Evolutionary conservation across 2,797 vertebrate species (phyloP), one percentile per base, ranked within the genome.

Genomic region (Oceanodroma leucorhoa): DNA sequence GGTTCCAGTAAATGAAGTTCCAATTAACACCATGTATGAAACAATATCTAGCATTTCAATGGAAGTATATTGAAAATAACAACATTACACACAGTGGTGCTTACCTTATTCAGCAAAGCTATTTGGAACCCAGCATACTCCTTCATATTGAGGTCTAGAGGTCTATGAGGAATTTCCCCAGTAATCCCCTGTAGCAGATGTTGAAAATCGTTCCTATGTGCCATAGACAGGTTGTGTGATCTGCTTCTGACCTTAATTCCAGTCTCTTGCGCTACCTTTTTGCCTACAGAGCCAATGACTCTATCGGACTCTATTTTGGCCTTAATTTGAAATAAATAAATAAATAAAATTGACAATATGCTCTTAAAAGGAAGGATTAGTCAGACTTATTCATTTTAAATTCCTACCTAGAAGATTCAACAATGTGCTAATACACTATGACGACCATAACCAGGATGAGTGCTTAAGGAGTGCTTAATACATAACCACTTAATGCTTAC

Each of bases 41-140:
- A 88, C 64, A 94, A 41, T 89, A 90, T 81, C 81, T 77, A 95
- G 95, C 94, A 91, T 93, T 95, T 97, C 93, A 97, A 96, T 96
- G 95, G 95, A 96, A 85, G 97, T 96, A 92, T 96, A 96, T 94
- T 96, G 82, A 96, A 93, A 93, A 96, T 96, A 84, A 91, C 45
- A 96, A 95, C 70, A 97, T 96, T 94, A 95, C 95, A 96, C 64
- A 83, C 90, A 95, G 93, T 92, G 91, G 96, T 94, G 90, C 82
- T 97, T 98, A 99, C 99, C 98, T 99, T 99, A 98, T 99, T 99
- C 95, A 99, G 98, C 93, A 99, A 98, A 60, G 99, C 98, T 96
- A 99, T 98, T 77, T 99, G 99, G 96, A 99, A 99, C 61, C 99
- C 99, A 95, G 99, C 98, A 94, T 99, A 99, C 98, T 99, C 99